Percentiles rank a stretch among this genome's conserved stretches.
These are phyloP conservation scores for Amphiprion ocellaris DNA, from an alignment of 2,113 vertebrate species.

Conservation along the genomic window DNA sequence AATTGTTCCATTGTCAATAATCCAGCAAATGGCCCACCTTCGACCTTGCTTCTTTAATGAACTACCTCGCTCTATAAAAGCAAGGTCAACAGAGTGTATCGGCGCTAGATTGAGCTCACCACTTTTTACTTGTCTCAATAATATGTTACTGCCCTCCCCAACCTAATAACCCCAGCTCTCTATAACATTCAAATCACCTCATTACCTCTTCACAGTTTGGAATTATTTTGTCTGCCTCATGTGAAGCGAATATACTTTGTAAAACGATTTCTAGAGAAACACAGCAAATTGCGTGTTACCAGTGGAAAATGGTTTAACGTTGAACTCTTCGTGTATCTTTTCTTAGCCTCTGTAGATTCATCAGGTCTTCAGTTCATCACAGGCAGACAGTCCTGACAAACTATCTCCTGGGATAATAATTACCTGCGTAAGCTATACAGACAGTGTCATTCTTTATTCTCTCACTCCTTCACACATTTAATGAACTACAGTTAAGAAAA, in stretches of 20 bases:
- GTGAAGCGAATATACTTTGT: not conserved
- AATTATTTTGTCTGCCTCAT: not conserved
- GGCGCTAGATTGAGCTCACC: slow-evolving; percentile 1
- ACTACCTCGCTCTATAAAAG: slow-evolving; percentile 30
- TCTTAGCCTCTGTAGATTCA: not conserved
- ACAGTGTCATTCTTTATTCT: slow-evolving; percentile 50
- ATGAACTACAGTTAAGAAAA: slow-evolving; percentile 73
- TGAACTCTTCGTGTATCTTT: not conserved
- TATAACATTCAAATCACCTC: slow-evolving; percentile 13
- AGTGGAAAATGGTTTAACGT: not conserved
- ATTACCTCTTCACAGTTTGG: not conserved
- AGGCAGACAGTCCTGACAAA: slow-evolving; percentile 31
- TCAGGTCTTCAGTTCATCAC: slow-evolving; percentile 36
- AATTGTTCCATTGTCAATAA: slow-evolving; percentile 47
- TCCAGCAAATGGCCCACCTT: slow-evolving; percentile 26
- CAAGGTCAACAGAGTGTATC: slow-evolving; percentile 38
- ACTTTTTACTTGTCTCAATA: slow-evolving; percentile 30
- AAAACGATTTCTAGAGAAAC: too few relatives aligned
- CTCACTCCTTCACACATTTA: slow-evolving; percentile 35
- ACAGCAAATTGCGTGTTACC: too few relatives aligned
- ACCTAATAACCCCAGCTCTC: slow-evolving; percentile 20
- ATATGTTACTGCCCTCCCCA: slow-evolving; percentile 9
- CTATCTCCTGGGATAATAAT: slow-evolving; percentile 52
- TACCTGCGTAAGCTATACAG: slow-evolving; percentile 36
- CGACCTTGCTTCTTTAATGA: slow-evolving; percentile 42